Evolutionary conservation across 2,797 vertebrate species (phyloP).

Genomic region (Buceros bicornis): DNA sequence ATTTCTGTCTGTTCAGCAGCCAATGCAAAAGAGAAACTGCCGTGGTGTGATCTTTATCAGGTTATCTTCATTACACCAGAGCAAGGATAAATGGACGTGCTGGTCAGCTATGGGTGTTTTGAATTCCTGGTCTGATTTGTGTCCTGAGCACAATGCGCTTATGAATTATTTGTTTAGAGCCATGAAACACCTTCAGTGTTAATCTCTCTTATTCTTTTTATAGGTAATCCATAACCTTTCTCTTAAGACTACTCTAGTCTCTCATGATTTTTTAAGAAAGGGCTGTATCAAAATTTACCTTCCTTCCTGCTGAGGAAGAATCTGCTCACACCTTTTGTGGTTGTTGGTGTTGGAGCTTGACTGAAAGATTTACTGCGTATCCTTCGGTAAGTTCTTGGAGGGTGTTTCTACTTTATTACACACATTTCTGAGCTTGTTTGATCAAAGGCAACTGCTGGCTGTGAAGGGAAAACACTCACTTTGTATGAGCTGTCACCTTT

Average conservation of each 20-base stretch:
- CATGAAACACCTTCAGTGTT: conserved; percentile 66
- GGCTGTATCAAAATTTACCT: conserved; percentile 21
- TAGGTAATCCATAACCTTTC: conserved; percentile 75
- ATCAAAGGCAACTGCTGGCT: neutral
- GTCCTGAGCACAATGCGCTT: conserved; percentile 14
- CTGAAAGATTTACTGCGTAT: neutral
- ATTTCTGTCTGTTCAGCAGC: conserved; percentile 84
- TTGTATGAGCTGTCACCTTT: neutral
- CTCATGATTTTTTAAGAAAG: conserved; percentile 53
- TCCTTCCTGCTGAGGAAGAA: neutral
- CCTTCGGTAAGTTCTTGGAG: neutral
- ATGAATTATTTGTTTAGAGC: conserved; percentile 77
- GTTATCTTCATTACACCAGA: conserved; percentile 86
- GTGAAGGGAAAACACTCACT: neutral
- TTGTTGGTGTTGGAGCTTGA: neutral
- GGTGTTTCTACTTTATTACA: neutral
- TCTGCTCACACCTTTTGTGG: neutral
- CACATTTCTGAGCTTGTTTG: neutral
- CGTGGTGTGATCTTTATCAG: conserved; percentile 89
- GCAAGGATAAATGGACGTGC: conserved; percentile 82
- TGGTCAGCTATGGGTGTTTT: conserved; percentile 73
- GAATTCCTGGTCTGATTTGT: conserved; percentile 61
- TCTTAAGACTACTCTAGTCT: conserved; percentile 52
- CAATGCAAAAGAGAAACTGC: conserved; percentile 86
- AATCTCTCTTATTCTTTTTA: conserved; percentile 73